Base-by-base conservation (phyloP, 2,113 vertebrate species). In the Isichthys henryi region DNA sequence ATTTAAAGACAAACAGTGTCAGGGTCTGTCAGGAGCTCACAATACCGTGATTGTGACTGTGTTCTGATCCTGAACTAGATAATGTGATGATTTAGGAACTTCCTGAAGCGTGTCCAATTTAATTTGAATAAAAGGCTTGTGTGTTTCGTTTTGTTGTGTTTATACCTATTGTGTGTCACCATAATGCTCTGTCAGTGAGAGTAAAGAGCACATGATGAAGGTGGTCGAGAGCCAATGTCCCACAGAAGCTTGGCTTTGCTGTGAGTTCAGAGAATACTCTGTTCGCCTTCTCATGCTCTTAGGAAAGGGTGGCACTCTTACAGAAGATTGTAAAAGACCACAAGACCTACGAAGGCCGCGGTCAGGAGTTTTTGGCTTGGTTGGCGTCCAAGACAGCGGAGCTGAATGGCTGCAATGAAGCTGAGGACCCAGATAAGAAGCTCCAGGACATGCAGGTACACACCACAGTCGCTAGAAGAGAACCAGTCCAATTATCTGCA, bases 221-320 rank as follows among this genome's bases (percentile, higher is more conserved):
- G 7, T 39, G 35, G 74, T 6, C 74, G 17, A 80, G 74, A 19
- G 35, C 35, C 35, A 43, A 17, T 43, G 35, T 43, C n/a, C 74
- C 74, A 80, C 31, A 80, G 74, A 5, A 80, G 74, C 74, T 7
- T 80, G 39, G 31, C 74, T 43, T 19, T 19, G 17, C 35, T 80
- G 15, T 43, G 35, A 43, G 74, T 39, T 80, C 39, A 23, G 11
- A 35, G 48, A 35, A 87, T 35, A 1, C 3, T 31, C 48, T 87
- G 49, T 52, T 45, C 8, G 48, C 19, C 17, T 46, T 45, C 21
- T 52, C 48, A n/a, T 53, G 50, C 86, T 93, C 91, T 49, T 93
- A 99, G 98, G 96, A 96, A 66, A 96, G 96, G 86, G 95, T 98
- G 90, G 56, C 91, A 11, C 90, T 96, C 92, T 97, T 99, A 89